Evolutionary conservation across 2,113 vertebrate genomes (phyloP).

Genomic region (Caranx melampygus): DNA sequence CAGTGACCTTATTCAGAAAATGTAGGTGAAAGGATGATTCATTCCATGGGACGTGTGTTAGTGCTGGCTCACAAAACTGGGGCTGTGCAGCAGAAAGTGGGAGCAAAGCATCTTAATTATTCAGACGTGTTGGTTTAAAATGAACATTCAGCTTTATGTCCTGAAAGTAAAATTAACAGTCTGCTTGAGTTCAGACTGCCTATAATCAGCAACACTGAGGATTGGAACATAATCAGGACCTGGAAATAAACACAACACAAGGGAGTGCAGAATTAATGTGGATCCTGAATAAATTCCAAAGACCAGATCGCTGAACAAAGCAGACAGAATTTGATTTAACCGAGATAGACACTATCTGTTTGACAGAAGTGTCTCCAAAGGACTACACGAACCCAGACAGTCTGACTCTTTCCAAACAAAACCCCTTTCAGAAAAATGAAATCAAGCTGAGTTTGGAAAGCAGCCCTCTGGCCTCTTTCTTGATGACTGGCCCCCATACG

Average conservation of each 20-base stretch:
- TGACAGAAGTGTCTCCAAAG: background rate
- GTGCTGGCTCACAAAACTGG: background rate
- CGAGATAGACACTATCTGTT: background rate
- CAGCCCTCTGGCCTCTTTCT: background rate
- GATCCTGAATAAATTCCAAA: background rate
- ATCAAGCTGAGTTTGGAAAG: background rate
- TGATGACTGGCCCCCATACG: background rate
- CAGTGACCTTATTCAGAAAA: conserved; percentile 38
- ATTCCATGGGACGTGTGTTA: background rate
- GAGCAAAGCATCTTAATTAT: conserved; percentile 25
- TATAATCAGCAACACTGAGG: background rate
- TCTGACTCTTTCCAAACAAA: background rate
- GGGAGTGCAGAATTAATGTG: background rate
- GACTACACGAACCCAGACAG: background rate
- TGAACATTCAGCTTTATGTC: background rate
- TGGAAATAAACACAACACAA: background rate
- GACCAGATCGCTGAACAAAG: background rate
- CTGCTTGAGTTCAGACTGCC: background rate
- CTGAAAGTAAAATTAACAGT: conserved; percentile 11
- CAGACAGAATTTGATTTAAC: background rate
- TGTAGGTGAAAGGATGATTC: conserved; percentile 8
- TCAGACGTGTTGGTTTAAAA: background rate
- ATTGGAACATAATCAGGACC: background rate
- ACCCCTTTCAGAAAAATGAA: background rate
- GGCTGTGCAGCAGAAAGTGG: background rate